Evolutionary conservation across 2,888 invertebrate genomes (phyloP).

Genomic region (Chaetogeoica ovagalla): DNA sequence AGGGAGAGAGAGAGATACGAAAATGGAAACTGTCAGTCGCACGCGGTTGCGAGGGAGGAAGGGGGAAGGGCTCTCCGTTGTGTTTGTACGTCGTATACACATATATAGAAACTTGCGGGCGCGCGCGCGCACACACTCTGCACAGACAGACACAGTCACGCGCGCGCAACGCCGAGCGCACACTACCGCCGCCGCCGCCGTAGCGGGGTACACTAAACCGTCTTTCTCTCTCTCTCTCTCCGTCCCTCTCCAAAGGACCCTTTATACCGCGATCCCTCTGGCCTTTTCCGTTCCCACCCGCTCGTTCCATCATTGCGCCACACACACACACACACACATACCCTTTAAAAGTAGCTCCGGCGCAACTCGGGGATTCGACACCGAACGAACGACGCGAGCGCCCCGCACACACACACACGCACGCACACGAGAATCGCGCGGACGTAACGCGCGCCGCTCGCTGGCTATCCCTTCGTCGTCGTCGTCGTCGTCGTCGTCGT

Average conservation of each 20-base stretch:
- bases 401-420: neutral
- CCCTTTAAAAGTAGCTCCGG: conserved; percentile 16
- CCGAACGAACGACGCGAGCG: neutral
- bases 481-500: too few relatives aligned
- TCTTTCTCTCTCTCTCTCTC: conserved; percentile 4
- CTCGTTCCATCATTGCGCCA: neutral
- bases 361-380: conserved; percentile 29
- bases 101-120: too few relatives aligned
- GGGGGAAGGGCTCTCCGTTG: neutral
- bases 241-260: neutral
- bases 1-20: conserved; percentile 8
- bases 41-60: conserved; percentile 45
- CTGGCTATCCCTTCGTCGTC: too few relatives aligned
- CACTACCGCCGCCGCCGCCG: too few relatives aligned
- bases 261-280: neutral
- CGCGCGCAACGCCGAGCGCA: too few relatives aligned
- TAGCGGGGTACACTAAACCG: conserved; percentile 1
- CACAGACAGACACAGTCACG: too few relatives aligned
- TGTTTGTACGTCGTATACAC: neutral
- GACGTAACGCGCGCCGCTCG: neutral
- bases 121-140: too few relatives aligned
- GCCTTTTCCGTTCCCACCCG: neutral
- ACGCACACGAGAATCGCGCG: neutral
- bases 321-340: neutral
- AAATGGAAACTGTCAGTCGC: conserved; percentile 53